Percentiles rank a stretch among this genome's conserved stretches.
These are phyloP conservation scores for Thysanoteuthis rhombus DNA, from an alignment of 2,888 invertebrate genomes.

Conservation along the genomic window DNA sequence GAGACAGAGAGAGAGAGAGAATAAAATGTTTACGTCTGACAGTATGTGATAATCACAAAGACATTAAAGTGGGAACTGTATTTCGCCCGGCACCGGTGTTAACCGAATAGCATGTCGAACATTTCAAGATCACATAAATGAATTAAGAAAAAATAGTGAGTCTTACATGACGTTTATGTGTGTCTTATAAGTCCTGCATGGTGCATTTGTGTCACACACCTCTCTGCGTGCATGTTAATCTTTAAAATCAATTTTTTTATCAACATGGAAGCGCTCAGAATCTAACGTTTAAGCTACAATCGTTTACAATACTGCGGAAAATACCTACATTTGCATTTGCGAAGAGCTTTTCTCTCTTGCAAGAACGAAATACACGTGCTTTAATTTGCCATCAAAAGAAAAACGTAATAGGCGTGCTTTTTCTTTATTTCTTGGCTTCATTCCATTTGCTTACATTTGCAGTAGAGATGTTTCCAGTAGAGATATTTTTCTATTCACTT, in stretches of 20 bases:
- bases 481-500: background rate
- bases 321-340: background rate
- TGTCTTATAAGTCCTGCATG: no score
- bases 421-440: background rate
- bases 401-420: background rate
- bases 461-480: background rate
- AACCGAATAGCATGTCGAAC: no score
- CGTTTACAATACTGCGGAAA: background rate
- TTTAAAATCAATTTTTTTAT: background rate
- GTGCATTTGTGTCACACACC: background rate
- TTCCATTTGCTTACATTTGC: background rate
- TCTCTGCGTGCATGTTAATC: no score
- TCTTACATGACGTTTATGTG: no score
- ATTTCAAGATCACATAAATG: no score
- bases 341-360: background rate
- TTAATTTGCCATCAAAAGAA: background rate
- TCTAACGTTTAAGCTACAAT: background rate
- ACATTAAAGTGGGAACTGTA: no score
- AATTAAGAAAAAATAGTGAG: no score
- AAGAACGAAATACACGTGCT: background rate
- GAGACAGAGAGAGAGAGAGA: no score
- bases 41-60: no score
- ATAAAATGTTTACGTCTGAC: no score
- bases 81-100: no score
- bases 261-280: background rate